A percentile compares a stretch with the other conserved stretches of the same genome.
phyloP scores from a whole-genome alignment of 2,888 invertebrate genomes.

The Philereme vetulata region DNA sequence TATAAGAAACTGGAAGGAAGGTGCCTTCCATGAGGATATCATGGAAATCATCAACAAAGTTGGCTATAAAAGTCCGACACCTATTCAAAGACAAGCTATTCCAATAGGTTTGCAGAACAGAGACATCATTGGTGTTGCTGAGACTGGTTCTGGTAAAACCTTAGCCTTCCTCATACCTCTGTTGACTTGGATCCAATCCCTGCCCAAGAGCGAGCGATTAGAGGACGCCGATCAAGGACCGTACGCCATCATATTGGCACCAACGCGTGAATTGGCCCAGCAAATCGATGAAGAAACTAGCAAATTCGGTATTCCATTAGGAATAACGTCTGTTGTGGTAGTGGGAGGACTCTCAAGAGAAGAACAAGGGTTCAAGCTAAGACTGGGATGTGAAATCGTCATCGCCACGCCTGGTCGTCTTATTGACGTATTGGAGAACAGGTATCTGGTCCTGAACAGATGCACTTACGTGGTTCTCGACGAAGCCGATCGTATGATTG shows the following conservation, averaged over 20 bases:
- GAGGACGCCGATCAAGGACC: slow-evolving; percentile 98
- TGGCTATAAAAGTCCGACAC: slow-evolving; percentile 99
- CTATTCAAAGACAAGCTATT: slow-evolving; percentile 99
- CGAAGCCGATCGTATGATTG: slow-evolving; percentile 99
- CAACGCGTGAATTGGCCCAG: slow-evolving; percentile 99
- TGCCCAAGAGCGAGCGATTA: slow-evolving; percentile 96
- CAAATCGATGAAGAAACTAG: slow-evolving; percentile 99
- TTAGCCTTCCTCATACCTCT: slow-evolving; percentile 98
- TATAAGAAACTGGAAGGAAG: slow-evolving; percentile 97
- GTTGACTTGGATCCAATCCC: slow-evolving; percentile 98
- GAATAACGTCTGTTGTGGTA: slow-evolving; percentile 97
- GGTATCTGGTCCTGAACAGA: slow-evolving; percentile 97
- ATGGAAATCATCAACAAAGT: slow-evolving; percentile 97
- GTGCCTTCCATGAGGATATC: slow-evolving; percentile 93
- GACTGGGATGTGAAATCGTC: slow-evolving; percentile 99
- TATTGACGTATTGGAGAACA: slow-evolving; percentile 98
- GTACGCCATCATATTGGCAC: slow-evolving; percentile 99
- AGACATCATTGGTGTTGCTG: slow-evolving; percentile 99
- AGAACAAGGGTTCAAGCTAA: slow-evolving; percentile 98
- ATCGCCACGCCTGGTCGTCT: slow-evolving; percentile 99
- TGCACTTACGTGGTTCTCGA: slow-evolving; percentile 99
- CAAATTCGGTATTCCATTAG: slow-evolving; percentile 97
- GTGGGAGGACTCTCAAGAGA: slow-evolving; percentile 99
- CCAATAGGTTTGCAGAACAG: slow-evolving; percentile 97
- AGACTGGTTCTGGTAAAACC: slow-evolving; percentile 99